A percentile compares a stretch with the other conserved stretches of the same genome.
These are phyloP conservation scores for Leptodactylus fuscus DNA, from an alignment of 2,113 vertebrate genomes.

Conservation along the genomic window DNA sequence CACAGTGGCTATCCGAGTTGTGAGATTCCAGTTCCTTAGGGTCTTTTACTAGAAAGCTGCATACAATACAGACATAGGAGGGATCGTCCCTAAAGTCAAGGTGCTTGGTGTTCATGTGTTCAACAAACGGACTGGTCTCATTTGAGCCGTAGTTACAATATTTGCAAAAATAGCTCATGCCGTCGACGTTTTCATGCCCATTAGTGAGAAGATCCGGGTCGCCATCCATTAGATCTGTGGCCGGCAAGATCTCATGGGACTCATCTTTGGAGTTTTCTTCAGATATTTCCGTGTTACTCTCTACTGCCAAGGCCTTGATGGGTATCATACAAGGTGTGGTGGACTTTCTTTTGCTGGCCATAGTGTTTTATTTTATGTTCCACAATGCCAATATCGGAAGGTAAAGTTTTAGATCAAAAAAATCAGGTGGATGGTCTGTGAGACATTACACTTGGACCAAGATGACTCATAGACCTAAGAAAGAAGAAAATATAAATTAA, in stretches of 20 bases:
- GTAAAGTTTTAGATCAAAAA: not conserved
- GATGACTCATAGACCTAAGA: not conserved
- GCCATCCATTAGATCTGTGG: constrained; percentile 65
- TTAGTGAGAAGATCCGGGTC: constrained; percentile 72
- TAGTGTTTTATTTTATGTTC: constrained; percentile 66
- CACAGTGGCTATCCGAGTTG: constrained; percentile 83
- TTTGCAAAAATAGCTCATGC: constrained; percentile 85
- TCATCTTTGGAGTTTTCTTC: constrained; percentile 66
- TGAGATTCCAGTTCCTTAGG: constrained; percentile 91
- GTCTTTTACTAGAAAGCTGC: constrained; percentile 84
- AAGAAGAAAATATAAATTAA: not conserved
- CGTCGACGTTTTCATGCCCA: constrained; percentile 72
- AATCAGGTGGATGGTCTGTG: not conserved
- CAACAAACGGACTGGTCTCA: constrained; percentile 88
- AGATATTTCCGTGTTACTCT: constrained; percentile 70
- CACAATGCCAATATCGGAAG: not conserved
- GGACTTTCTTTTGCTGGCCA: constrained; percentile 98
- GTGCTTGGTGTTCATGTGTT: constrained; percentile 90
- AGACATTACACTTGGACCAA: constrained; percentile 31
- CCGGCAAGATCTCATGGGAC: constrained; percentile 69
- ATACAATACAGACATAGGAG: constrained; percentile 83
- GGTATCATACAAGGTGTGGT: constrained; percentile 98
- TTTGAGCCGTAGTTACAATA: constrained; percentile 88
- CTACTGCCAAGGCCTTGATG: constrained; percentile 81
- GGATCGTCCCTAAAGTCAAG: constrained; percentile 89